Base-by-base conservation (phyloP, 2,113 vertebrate species). In the Nanorana parkeri region DNA sequence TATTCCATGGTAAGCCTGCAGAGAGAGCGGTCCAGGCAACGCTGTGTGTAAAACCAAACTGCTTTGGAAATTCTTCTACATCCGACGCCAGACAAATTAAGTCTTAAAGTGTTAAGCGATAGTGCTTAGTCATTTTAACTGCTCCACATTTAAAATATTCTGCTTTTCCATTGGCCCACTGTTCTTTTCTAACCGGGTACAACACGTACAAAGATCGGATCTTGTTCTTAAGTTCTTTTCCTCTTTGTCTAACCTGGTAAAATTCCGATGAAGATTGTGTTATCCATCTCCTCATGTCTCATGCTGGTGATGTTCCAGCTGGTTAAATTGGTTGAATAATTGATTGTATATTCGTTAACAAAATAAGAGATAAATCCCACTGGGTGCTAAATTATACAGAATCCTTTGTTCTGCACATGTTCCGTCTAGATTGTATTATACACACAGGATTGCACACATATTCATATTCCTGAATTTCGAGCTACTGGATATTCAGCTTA, bases 241-340 rank as follows among this genome's bases (percentile, higher is more conserved):
- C 19, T 6, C 21, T 36, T 74, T 32, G n/a, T 54, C 7, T 52
- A 63, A 63, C 21, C 60, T 63, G 60, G 24, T 17, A 17, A n/a
- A 28, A 58, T 23, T 58, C 54, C 11, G 26, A 26, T n/a, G 32
- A 61, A 17, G 41, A 24, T 21, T 28, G 20, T 36, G 29, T 15
- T 26, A 4, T 6, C n/a, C 36, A 63, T 24, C 32, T 64, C 15
- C 36, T 36, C 60, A 1, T 1, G 4, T 6, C 19, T 29, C 74
- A 28, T 77, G 74, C 41, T 51, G 60, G 19, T 77, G 32, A 63
- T 26, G 60, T 77, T 77, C 60, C 74, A 61, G 73, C 74, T 77
- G 74, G 58, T 65, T 65, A 77, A 65, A 77, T 77, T 77, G 60
- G 74, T 63, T 77, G 60, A 77, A 77, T 77, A 77, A 77, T 77